phyloP scores from a whole-genome alignment of 1,140 invertebrate species.

The Pteromalus puparum region DNA sequence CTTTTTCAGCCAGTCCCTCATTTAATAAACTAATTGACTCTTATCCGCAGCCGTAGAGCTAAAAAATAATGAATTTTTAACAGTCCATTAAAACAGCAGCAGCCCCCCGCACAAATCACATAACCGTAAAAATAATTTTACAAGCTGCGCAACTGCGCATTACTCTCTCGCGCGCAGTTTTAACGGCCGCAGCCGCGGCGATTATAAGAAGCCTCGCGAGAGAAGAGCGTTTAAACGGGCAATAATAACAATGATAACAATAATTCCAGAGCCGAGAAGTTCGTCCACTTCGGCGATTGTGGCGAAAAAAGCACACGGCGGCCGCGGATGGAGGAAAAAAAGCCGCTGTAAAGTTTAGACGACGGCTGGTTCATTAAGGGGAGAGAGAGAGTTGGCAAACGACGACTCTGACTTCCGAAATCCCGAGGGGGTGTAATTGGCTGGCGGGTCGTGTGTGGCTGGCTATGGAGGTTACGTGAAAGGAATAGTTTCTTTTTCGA shows the following conservation, averaged over 20 bases:
- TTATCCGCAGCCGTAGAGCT: neutral
- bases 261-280: conserved; percentile 63
- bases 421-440: conserved; percentile 65
- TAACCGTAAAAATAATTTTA: conserved; percentile 52
- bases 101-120: conserved; percentile 31
- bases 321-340: neutral
- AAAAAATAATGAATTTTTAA: conserved; percentile 46
- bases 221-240: conserved; percentile 39
- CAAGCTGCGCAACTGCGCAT: conserved; percentile 17
- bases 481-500: neutral
- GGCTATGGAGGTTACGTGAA: neutral
- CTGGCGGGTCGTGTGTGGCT: conserved; percentile 53
- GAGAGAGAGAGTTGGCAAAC: conserved; percentile 48
- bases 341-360: conserved; percentile 65
- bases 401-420: conserved; percentile 57
- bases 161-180: neutral
- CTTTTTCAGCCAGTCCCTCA: neutral
- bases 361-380: conserved; percentile 67
- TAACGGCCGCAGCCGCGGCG: conserved; percentile 40
- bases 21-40: conserved; percentile 30
- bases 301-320: conserved; percentile 54
- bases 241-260: conserved; percentile 66
- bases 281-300: conserved; percentile 58
- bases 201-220: conserved; percentile 51
- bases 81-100: neutral